These are phyloP conservation scores for Taeniopygia guttata DNA, from an alignment of 2,797 vertebrate species.

Conservation along the genomic window DNA sequence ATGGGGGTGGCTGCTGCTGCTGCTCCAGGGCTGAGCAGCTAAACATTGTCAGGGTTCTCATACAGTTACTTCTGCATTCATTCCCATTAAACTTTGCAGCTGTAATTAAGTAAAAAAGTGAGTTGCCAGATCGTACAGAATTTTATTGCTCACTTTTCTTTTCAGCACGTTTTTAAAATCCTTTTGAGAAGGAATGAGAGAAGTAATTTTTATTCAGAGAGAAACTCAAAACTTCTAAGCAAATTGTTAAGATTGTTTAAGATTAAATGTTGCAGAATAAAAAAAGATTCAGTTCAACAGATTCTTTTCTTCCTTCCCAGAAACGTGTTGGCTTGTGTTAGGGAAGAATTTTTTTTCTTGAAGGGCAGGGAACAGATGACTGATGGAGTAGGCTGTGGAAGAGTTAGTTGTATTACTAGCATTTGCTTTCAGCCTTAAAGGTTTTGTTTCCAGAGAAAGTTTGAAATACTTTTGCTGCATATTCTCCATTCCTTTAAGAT, in stretches of 20 bases:
- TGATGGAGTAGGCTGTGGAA: background rate
- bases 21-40: background rate
- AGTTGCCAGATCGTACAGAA: background rate
- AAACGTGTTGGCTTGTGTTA: background rate
- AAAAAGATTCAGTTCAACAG: rapidly evolving
- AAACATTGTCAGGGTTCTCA: background rate
- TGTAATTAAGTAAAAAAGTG: background rate
- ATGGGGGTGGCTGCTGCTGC: background rate
- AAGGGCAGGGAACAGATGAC: background rate
- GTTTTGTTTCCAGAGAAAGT: background rate
- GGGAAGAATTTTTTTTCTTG: background rate
- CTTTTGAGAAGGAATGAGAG: background rate
- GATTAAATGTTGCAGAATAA: background rate
- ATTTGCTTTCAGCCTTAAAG: background rate
- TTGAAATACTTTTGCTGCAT: background rate
- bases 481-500: background rate
- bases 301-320: background rate
- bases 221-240: background rate
- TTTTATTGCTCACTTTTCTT: background rate
- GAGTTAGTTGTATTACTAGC: background rate
- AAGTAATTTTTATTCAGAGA: background rate
- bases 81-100: background rate
- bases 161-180: background rate
- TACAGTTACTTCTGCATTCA: background rate
- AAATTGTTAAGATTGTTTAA: background rate